Percentiles rank a stretch among this genome's conserved stretches.
phyloP scores from a whole-genome alignment of 1,140 invertebrate species.

The Diabrotica undecimpunctata region DNA sequence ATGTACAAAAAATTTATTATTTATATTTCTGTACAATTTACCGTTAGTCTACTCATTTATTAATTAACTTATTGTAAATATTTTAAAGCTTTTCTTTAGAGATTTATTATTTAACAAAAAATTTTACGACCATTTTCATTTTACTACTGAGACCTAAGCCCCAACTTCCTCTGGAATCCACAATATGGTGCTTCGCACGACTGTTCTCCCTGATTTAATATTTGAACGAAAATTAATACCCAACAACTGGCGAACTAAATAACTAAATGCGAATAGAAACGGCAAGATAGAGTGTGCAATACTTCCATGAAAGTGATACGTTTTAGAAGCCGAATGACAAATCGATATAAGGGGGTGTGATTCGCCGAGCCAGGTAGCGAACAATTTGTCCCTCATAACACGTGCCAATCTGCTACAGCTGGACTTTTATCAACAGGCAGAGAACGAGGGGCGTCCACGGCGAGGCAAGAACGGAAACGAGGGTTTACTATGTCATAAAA shows the following conservation, averaged over 20 bases:
- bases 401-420: slow-evolving; percentile 11
- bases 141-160: no score
- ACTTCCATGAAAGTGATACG: neutral
- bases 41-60: no score
- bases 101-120: no score
- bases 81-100: no score
- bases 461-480: neutral
- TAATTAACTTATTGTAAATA: no score
- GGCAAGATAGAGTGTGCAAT: neutral
- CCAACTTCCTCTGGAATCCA: no score
- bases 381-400: slow-evolving; percentile 11
- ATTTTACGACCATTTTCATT: no score
- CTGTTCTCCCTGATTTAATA: neutral
- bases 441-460: neutral
- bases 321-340: slow-evolving; percentile 7
- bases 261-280: neutral
- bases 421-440: neutral
- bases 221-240: neutral
- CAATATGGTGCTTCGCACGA: no score
- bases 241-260: neutral
- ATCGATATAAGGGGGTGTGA: slow-evolving; percentile 14
- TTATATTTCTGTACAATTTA: no score
- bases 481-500: neutral
- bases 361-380: slow-evolving; percentile 8
- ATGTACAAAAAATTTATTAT: no score